Base-by-base conservation (phyloP, 1,140 invertebrate genomes). In the Leptinotarsa defecta region DNA sequence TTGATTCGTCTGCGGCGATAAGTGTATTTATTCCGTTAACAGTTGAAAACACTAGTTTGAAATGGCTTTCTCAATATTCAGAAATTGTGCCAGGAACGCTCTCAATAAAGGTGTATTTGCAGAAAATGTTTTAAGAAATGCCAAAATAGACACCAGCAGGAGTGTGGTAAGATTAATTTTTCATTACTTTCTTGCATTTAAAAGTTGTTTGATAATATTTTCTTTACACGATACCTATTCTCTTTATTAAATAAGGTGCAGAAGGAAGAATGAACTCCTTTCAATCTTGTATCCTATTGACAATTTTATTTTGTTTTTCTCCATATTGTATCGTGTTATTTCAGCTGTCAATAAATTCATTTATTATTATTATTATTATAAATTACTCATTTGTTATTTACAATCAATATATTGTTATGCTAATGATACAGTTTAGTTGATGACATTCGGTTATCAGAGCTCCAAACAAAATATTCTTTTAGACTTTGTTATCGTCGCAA, bases 41-140 rank as follows among this genome's bases (percentile, higher is more conserved):
- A 43, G 8, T 43, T 43, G 34, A 43, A 43, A 43, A 43, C 34
- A 43, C 34, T 43, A 43, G 34, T 43, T 43, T n/a, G 68, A 64
- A 72, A 80, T 80, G 78, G 78, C 78, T 15, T 71, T 80, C 74
- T 76, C 78, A 13, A 65, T 80, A 4, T 72, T 77, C 13, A 72
- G 78, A 76, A 77, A 76, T 34, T 68, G 76, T 24, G 49, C 77
- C 6, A 80, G 74, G 67, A 74, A 72, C 15, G 27, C 74, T n/a
- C 48, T 49, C 6, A 77, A 77, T 52, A 71, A 63, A 68, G 34
- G 73, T 24, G 43, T 20, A 22, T 48, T 64, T 63, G 67, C 76
- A 15, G 75, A 75, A 71, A 76, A 49, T 71, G 27, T 65, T 48
- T 48, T 62, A n/a, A 70, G 13, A 34, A 68, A 49, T 61, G 57